These are phyloP conservation scores for Ceramica pisi DNA, from an alignment of 2,888 invertebrate species.

Conservation along the genomic window DNA sequence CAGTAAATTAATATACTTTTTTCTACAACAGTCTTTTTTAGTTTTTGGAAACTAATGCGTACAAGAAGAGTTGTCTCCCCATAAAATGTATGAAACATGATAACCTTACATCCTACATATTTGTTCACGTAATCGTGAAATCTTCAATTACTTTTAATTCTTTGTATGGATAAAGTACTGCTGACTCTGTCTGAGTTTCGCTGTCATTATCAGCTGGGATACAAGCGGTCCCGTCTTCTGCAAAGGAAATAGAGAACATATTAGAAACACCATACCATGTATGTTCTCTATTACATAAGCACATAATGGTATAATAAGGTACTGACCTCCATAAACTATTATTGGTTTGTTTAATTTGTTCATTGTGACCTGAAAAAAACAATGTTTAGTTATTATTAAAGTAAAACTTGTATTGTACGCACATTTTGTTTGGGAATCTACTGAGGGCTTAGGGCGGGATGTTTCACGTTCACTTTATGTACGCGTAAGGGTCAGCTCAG, in stretches of 20 bases:
- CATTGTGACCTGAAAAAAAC: slow-evolving; percentile 81
- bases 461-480: no score
- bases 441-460: no score
- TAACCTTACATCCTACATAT: slow-evolving; percentile 23
- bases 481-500: no score
- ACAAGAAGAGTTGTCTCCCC: slow-evolving; percentile 2
- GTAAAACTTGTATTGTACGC: not conserved
- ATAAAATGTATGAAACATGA: slow-evolving; percentile 22
- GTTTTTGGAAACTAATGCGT: slow-evolving; percentile 1
- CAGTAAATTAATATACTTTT: slow-evolving; percentile 12
- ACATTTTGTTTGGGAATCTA: not conserved
- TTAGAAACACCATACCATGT: not conserved
- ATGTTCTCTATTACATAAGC: not conserved
- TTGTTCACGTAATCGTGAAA: slow-evolving; percentile 71
- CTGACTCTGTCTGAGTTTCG: slow-evolving; percentile 77
- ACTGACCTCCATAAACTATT: slow-evolving; percentile 84
- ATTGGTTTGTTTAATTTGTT: slow-evolving; percentile 85
- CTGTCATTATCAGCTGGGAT: slow-evolving; percentile 77
- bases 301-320: no score
- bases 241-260: slow-evolving; percentile 34
- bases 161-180: slow-evolving; percentile 81
- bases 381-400: not conserved
- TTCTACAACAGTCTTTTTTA: slow-evolving; percentile 31
- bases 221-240: slow-evolving; percentile 72
- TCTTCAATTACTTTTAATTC: slow-evolving; percentile 81